Evolutionary conservation across 2,888 invertebrate species (phyloP), one percentile per base, ranked within the genome.

Genomic region (Chouioia cunea): DNA sequence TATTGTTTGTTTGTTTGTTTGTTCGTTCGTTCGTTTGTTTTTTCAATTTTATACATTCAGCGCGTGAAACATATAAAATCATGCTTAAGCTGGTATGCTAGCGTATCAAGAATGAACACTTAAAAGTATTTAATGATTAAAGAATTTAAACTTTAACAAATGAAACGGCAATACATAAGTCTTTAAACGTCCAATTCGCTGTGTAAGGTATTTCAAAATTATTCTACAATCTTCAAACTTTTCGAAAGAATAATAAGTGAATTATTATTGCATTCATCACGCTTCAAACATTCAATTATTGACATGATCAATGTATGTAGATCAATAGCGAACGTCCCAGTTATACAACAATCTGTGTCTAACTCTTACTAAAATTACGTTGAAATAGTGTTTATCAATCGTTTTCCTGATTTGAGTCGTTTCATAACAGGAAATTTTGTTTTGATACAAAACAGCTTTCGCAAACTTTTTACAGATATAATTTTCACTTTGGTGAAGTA

Each of bases 1-100:
- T 66, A 69, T 43, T 50, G 16, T 18, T 20, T 50, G 15, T 18
- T 27, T n/a, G n/a, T n/a, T n/a, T n/a, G n/a, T n/a, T n/a, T n/a
- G n/a, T n/a, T n/a, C n/a, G n/a, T n/a, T n/a, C n/a, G n/a, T n/a
- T n/a, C n/a, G n/a, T n/a, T n/a, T n/a, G n/a, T 70, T 69, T 73
- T 73, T 74, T 71, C 66, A 36, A 62, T 74, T 76, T 76, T 77
- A 74, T 76, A 78, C 73, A 73, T 73, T 72, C 77, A 74, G 74
- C 73, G 74, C 71, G 75, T 66, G 69, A 73, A 72, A 65, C 57
- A 66, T 73, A 74, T 74, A 71, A 77, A 77, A 65, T 76, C 76
- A 77, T 27, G 43, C 74, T 75, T 74, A 76, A 36, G 36, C 36
- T 10, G 10, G 36, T 12, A 36, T 36, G 36, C 36, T 36, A 36